Evolutionary conservation across 2,797 vertebrate species (phyloP).

Genomic region (Pachyuromys duprasi): DNA sequence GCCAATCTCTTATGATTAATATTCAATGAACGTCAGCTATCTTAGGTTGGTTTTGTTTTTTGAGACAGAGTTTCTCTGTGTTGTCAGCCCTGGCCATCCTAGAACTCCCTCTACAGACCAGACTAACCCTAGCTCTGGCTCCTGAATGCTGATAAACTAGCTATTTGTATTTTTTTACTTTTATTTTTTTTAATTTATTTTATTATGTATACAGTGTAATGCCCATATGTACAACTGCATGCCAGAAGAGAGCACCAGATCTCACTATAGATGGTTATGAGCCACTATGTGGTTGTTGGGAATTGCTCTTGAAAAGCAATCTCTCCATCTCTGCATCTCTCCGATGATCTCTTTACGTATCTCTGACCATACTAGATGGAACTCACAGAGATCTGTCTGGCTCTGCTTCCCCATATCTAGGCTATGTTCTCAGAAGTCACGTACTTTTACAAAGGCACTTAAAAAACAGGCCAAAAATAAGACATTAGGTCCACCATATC

Average conservation of each 20-base stretch:
- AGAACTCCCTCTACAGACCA: background rate
- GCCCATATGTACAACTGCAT: too few relatives aligned
- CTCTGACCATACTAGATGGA: background rate
- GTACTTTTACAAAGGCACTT: conserved; percentile 28
- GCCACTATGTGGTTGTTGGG: too few relatives aligned
- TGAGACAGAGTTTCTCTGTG: background rate
- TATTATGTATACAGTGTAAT: too few relatives aligned
- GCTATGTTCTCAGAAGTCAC: background rate
- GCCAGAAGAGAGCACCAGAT: too few relatives aligned
- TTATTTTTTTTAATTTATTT: too few relatives aligned
- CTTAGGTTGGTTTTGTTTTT: background rate
- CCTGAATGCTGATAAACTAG: background rate
- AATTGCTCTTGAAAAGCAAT: too few relatives aligned
- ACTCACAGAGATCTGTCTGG: background rate
- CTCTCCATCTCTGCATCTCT: too few relatives aligned
- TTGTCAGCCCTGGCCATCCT: background rate
- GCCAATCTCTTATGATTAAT: conserved; percentile 2
- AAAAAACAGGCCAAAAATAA: background rate
- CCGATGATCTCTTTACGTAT: background rate
- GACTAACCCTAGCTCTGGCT: background rate
- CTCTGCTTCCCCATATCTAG: background rate
- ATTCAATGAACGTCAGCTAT: background rate
- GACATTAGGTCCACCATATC: conserved; percentile 19
- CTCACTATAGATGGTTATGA: too few relatives aligned
- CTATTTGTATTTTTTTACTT: background rate